Evolutionary conservation across 1,140 invertebrate species (phyloP).

Genomic region (Bombus pascuorum): DNA sequence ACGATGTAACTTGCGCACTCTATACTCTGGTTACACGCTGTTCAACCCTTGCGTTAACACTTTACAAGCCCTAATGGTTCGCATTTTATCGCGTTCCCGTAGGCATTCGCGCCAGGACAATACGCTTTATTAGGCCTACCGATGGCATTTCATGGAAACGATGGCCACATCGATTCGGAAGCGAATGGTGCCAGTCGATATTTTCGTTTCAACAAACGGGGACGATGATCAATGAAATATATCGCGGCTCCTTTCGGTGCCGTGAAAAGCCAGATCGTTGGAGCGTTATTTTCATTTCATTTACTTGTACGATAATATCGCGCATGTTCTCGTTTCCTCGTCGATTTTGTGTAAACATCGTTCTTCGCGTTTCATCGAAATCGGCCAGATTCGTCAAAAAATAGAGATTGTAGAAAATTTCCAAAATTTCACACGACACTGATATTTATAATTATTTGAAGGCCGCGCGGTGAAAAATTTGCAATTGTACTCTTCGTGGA

Average conservation of each 20-base stretch:
- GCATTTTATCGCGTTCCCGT: slow-evolving; percentile 28
- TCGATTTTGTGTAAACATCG: background rate
- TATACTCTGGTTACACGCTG: background rate
- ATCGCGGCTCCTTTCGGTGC: slow-evolving; percentile 1
- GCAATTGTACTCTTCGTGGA: background rate
- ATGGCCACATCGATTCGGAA: background rate
- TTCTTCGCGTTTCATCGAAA: background rate
- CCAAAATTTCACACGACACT: background rate
- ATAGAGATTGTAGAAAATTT: background rate
- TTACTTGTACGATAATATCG: slow-evolving; percentile 31
- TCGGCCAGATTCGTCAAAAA: background rate
- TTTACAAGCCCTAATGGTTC: slow-evolving; percentile 39
- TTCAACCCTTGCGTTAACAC: slow-evolving; percentile 25
- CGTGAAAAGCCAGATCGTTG: background rate
- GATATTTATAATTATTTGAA: background rate
- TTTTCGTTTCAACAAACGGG: slow-evolving; percentile 15
- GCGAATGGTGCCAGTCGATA: background rate
- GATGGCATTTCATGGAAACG: background rate
- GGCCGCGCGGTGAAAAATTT: background rate
- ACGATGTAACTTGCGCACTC: slow-evolving; percentile 3
- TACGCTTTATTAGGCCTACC: slow-evolving; percentile 37
- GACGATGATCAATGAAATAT: slow-evolving; percentile 21
- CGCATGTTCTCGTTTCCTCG: background rate
- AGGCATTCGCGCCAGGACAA: slow-evolving; percentile 12
- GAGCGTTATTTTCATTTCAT: slow-evolving; percentile 41